These are phyloP conservation scores for Drosophila trichaetosa DNA, from an alignment of 2,888 invertebrate species.

Conservation along the genomic window DNA sequence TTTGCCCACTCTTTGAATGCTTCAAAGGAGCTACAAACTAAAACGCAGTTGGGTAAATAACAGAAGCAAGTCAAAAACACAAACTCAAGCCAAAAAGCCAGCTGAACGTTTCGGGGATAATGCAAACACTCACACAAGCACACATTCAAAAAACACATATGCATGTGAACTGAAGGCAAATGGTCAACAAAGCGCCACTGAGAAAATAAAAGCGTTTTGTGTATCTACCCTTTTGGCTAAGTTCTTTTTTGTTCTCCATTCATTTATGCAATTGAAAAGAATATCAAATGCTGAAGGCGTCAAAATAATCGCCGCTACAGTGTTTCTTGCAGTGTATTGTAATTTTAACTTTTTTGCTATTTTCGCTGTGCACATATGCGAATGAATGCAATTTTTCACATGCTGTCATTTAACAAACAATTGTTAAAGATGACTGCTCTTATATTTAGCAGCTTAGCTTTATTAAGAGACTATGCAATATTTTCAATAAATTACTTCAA, in stretches of 20 bases:
- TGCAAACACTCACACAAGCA: slow-evolving; percentile 37
- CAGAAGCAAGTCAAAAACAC: slow-evolving; percentile 50
- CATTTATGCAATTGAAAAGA: slow-evolving; percentile 68
- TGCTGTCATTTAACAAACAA: slow-evolving; percentile 53
- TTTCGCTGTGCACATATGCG: slow-evolving; percentile 65
- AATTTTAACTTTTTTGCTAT: slow-evolving; percentile 47
- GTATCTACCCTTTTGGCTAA: slow-evolving; percentile 18
- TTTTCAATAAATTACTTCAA: neutral
- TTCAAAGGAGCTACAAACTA: slow-evolving; percentile 35
- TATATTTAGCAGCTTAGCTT: slow-evolving; percentile 16
- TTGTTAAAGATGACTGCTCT: slow-evolving; percentile 7
- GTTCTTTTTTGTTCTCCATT: slow-evolving; percentile 33
- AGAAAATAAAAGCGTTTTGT: slow-evolving; percentile 66
- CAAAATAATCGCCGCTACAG: slow-evolving; percentile 15
- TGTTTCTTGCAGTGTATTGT: slow-evolving; percentile 55
- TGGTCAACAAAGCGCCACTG: slow-evolving; percentile 57
- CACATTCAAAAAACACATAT: slow-evolving; percentile 3
- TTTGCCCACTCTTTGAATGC: slow-evolving; percentile 12
- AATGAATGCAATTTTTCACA: slow-evolving; percentile 70
- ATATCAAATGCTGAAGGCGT: slow-evolving; percentile 54
- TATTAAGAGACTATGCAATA: neutral
- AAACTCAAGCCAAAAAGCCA: slow-evolving; percentile 70
- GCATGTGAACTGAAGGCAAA: slow-evolving; percentile 33
- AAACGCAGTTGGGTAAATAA: slow-evolving; percentile 62
- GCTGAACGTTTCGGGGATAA: slow-evolving; percentile 62